Percentiles rank a stretch among this genome's conserved stretches.
phyloP scores from a whole-genome alignment of 2,888 invertebrate genomes.

The Alsophila aescularia region DNA sequence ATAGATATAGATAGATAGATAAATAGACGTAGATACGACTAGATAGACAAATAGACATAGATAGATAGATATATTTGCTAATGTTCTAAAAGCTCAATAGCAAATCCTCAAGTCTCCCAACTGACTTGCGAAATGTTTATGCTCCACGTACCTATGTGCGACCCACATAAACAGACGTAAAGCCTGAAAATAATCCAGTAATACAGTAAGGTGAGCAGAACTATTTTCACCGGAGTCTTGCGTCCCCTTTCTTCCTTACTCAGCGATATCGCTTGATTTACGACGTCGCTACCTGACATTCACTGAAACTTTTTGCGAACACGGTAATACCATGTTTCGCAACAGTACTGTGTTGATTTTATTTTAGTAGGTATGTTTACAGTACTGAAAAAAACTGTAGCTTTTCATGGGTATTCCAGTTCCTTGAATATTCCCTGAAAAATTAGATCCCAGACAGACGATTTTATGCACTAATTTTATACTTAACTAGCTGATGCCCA shows the following conservation, averaged over 20 bases:
- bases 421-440: too few species aligned
- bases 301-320: slow-evolving; percentile 49
- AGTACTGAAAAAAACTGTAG: too few species aligned
- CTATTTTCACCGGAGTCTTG: slow-evolving; percentile 50
- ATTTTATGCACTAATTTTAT: too few species aligned
- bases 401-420: too few species aligned
- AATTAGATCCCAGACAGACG: too few species aligned
- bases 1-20: too few species aligned
- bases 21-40: too few species aligned
- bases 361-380: slow-evolving; percentile 14
- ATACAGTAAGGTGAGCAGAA: slow-evolving; percentile 37
- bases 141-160: slow-evolving; percentile 2
- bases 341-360: slow-evolving; percentile 24
- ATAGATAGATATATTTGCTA: background rate
- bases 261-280: slow-evolving; percentile 66
- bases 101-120: too few species aligned
- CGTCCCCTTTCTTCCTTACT: slow-evolving; percentile 52
- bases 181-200: slow-evolving; percentile 15
- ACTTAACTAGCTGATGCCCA: too few species aligned
- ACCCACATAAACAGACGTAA: slow-evolving; percentile 18
- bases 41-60: too few species aligned
- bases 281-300: slow-evolving; percentile 57
- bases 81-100: too few species aligned
- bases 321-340: slow-evolving; percentile 34
- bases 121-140: background rate